Conservation (phyloP, 2,113 vertebrate genomes). For the Channa argus region DNA sequence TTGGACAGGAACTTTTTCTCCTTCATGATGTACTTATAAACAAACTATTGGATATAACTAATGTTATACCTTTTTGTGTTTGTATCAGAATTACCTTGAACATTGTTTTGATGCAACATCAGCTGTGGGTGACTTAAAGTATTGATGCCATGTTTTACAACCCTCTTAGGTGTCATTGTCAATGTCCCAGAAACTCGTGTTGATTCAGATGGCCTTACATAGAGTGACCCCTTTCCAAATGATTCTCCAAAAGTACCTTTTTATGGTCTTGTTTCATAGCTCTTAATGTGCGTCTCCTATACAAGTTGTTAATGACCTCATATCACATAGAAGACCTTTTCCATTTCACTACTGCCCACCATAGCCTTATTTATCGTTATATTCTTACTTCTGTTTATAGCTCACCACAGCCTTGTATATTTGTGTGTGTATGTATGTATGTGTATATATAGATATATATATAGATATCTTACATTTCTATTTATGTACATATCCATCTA, state of each 20-base stretch:
- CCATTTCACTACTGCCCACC: too few relatives aligned
- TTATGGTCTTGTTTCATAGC: not conserved
- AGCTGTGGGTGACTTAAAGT: conserved; percentile 4
- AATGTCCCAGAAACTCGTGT: conserved; percentile 10
- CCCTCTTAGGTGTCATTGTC: conserved; percentile 18
- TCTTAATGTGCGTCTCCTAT: not conserved
- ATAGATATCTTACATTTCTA: too few relatives aligned
- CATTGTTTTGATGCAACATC: conserved; percentile 17
- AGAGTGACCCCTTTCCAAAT: not conserved
- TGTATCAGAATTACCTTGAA: not conserved
- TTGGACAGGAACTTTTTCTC: not conserved
- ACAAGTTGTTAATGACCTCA: conserved; percentile 9
- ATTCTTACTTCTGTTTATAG: too few relatives aligned
- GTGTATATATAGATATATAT: too few relatives aligned
- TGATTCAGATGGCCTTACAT: not conserved
- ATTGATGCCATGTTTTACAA: conserved; percentile 20
- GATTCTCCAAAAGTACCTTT: not conserved
- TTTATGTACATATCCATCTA: too few relatives aligned
- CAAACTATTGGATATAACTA: not conserved
- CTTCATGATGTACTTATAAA: not conserved
- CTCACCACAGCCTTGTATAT: too few relatives aligned
- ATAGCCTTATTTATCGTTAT: too few relatives aligned
- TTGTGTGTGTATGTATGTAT: too few relatives aligned
- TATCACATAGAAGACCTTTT: not conserved
- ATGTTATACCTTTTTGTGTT: not conserved